Base-by-base conservation (phyloP, 2,113 vertebrate species). In the Mesitornis unicolor region DNA sequence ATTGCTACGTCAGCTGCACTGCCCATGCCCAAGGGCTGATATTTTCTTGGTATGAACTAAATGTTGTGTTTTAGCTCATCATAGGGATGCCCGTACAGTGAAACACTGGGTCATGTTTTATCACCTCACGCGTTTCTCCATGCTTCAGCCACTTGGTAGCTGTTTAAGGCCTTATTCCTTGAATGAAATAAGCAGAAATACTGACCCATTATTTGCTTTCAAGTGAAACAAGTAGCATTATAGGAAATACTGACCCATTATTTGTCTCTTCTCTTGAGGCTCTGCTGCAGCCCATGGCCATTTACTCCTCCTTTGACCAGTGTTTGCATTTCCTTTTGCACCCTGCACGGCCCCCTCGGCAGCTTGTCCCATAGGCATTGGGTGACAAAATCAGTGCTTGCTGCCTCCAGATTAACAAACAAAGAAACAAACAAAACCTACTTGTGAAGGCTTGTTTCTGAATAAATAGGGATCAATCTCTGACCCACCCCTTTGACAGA, bases 51-150 rank as follows among this genome's bases (percentile, higher is more conserved):
- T 38, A 2, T 4, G 7, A 63, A 69, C 13, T 13, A 4, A 86
- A 73, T 20, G 13, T 28, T 85, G 59, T 8, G 4, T 45, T 94
- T 67, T 24, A 59, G 83, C 38, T 40, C 16, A 42, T 43, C 16
- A 0, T 1, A 54, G 47, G 65, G 69, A 64, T 38, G 70, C n/a
- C 6, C 13, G 36, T 24, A 7, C 9, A 16, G 31, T 3, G 50
- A 81, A 91, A 74, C 28, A 9, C 13, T 2, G 3, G 53, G 36
- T 61, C 6, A 0, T 33, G 2, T 77, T 90, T 92, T 89, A 59
- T 35, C 13, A 1, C 21, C 73, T 43, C 4, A 9, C 26, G 1
- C 3, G 2, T 38, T 73, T 64, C 61, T 89, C 65, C 16, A 0
- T 2, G 4, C 21, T 82, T 82, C 48, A 65, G 77, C 13, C 51